Base-by-base conservation (phyloP, 2,888 invertebrate species). In the Oxystoma pomonae region DNA sequence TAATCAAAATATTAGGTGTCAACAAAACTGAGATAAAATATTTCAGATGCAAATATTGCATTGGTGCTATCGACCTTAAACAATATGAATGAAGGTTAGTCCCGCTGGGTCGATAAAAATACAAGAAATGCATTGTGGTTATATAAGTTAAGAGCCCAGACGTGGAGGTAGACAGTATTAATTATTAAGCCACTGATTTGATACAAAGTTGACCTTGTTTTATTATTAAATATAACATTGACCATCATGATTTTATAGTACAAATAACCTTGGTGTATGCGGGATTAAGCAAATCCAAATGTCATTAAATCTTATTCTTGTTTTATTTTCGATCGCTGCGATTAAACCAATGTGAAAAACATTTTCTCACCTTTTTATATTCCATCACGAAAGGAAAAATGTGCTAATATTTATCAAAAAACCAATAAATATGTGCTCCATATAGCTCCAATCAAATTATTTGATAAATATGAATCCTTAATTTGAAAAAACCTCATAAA, bases 141-240 rank as follows among this genome's bases (percentile, higher is more conserved):
- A 35, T 35, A 35, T 35, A 35, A 35, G 35, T 35, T 35, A 35
- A 35, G 35, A 35, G 35, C 3, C 35, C 35, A 35, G 35, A 35
- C 35, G 35, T 12, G 12, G 35, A 35, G 35, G 35, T 35, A 35
- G 35, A 35, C 35, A 12, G 5, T 35, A 12, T 35, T 35, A 35
- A 35, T 35, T 7, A 35, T 12, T 12, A 35, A 35, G 35, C 35
- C 35, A 35, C 35, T 7, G 35, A 35, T 35, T 35, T 35, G 35
- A 35, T 35, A 35, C 35, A 35, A 35, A 7, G 35, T 35, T 35
- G 35, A 35, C 35, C 35, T 53, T 68, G 67, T 69, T 69, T 67
- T 69, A 68, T 67, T 67, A 65, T 68, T 68, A 64, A 64, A 64
- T 68, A 68, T 70, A 71, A 70, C 71, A 71, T 70, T 71, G 71